These are phyloP conservation scores for Belgica antarctica DNA, from an alignment of 2,888 invertebrate genomes.

Conservation along the genomic window DNA sequence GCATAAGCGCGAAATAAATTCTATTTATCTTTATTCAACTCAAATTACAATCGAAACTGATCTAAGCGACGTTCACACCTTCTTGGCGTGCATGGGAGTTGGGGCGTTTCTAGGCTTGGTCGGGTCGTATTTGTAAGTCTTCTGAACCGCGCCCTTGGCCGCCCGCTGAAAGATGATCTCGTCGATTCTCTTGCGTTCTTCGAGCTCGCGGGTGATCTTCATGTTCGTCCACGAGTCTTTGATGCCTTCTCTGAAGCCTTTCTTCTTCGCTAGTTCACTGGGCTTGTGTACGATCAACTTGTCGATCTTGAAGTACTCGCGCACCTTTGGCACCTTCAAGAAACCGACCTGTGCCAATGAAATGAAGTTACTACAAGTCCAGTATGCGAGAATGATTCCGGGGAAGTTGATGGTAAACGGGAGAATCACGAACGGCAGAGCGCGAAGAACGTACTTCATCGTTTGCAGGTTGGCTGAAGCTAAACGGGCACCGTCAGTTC, in stretches of 20 bases:
- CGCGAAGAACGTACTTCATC: constrained; percentile 73
- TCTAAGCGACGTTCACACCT: constrained; percentile 53
- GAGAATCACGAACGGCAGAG: constrained; percentile 74
- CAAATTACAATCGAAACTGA: constrained; percentile 45
- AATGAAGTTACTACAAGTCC: constrained; percentile 83
- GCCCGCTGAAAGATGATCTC: constrained; percentile 77
- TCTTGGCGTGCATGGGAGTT: constrained; percentile 60
- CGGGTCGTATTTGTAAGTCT: constrained; percentile 85
- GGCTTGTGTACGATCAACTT: constrained; percentile 59
- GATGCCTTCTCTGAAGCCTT: constrained; percentile 74
- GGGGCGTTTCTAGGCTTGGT: constrained; percentile 58
- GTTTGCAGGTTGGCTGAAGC: constrained; percentile 65
- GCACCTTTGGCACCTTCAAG: constrained; percentile 70
- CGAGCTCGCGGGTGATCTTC: constrained; percentile 73
- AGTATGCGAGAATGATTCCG: constrained; percentile 83
- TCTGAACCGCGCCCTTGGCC: constrained; percentile 80
- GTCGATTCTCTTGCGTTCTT: constrained; percentile 73
- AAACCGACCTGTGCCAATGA: constrained; percentile 75
- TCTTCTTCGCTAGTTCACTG: constrained; percentile 64
- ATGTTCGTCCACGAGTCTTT: constrained; percentile 82
- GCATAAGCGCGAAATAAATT: constrained; percentile 57
- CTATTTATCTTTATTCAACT: constrained; percentile 19
- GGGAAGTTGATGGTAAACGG: constrained; percentile 87
- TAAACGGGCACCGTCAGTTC: constrained; percentile 72
- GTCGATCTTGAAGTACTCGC: constrained; percentile 75